Evolutionary conservation across 2,888 invertebrate species (phyloP).

Genomic region (Ophion slaviceki): DNA sequence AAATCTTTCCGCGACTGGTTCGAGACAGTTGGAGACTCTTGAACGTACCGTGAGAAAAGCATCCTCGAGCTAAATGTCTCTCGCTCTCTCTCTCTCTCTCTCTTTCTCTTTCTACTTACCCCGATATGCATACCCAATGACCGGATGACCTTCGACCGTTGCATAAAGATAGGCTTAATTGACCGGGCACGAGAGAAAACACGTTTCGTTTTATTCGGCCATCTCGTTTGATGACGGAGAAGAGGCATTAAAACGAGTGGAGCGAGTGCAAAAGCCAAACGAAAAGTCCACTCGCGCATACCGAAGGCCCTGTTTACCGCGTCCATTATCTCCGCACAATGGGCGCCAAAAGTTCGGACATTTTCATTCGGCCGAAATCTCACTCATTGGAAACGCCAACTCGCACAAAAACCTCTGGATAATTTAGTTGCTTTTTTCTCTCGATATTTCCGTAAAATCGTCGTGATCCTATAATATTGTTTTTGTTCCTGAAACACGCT

Average conservation of each 20-base stretch:
- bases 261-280: constrained; percentile 58
- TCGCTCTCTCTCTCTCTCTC: constrained; percentile 35
- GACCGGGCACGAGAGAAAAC: constrained; percentile 79
- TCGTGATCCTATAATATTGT: too few relatives aligned
- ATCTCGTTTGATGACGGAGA: constrained; percentile 41
- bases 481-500: too few relatives aligned
- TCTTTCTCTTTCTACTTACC: constrained; percentile 30
- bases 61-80: constrained; percentile 44
- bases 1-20: constrained; percentile 77
- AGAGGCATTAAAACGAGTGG: constrained; percentile 5
- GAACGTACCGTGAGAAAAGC: constrained; percentile 68
- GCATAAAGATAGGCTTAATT: constrained; percentile 83
- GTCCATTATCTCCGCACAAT: constrained; percentile 31
- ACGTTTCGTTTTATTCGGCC: constrained; percentile 72
- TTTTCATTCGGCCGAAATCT: not conserved
- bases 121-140: constrained; percentile 81
- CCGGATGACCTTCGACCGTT: constrained; percentile 81
- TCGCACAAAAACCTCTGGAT: not conserved
- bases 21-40: constrained; percentile 69
- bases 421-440: not conserved
- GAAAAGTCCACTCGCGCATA: constrained; percentile 47
- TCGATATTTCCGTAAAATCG: not conserved
- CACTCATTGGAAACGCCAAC: not conserved
- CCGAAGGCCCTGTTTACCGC: constrained; percentile 17
- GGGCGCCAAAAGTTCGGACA: not conserved